A percentile compares a stretch with the other conserved stretches of the same genome.
Evolutionary conservation across 2,888 invertebrate genomes (phyloP).

Genomic region (Sceliomorpha sp.): DNA sequence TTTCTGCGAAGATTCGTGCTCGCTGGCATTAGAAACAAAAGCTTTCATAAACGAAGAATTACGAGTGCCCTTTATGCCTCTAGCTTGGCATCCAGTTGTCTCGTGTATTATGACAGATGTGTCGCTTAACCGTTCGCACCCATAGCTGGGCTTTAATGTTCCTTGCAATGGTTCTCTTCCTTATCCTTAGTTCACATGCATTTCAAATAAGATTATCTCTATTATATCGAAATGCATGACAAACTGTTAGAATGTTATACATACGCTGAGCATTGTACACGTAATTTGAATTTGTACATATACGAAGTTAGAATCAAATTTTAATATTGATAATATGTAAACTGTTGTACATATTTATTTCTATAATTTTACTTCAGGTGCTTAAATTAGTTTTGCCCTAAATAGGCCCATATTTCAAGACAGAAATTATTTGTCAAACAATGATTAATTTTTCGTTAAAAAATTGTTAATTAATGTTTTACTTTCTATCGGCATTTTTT

Average conservation of each 20-base stretch:
- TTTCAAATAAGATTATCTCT: conserved; percentile 37
- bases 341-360: too few relatives aligned
- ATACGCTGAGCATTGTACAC: background rate
- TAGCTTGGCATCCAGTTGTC: conserved; percentile 72
- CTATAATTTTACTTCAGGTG: too few relatives aligned
- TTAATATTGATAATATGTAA: too few relatives aligned
- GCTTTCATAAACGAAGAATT: conserved; percentile 71
- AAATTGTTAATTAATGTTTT: too few relatives aligned
- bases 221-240: conserved; percentile 33
- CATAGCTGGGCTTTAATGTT: conserved; percentile 21
- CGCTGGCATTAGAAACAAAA: conserved; percentile 66
- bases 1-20: conserved; percentile 61
- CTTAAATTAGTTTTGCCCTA: too few relatives aligned
- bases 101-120: conserved; percentile 78
- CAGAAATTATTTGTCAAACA: too few relatives aligned
- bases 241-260: background rate
- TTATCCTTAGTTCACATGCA: conserved; percentile 11
- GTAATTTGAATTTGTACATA: too few relatives aligned
- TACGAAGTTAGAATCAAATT: too few relatives aligned
- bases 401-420: too few relatives aligned
- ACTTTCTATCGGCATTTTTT: too few relatives aligned
- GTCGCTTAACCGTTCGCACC: conserved; percentile 37
- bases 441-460: too few relatives aligned
- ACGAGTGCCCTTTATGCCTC: conserved; percentile 70
- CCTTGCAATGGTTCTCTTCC: background rate